Base-by-base conservation (phyloP, 2,888 invertebrate species). In the Acrobasis consociella region DNA sequence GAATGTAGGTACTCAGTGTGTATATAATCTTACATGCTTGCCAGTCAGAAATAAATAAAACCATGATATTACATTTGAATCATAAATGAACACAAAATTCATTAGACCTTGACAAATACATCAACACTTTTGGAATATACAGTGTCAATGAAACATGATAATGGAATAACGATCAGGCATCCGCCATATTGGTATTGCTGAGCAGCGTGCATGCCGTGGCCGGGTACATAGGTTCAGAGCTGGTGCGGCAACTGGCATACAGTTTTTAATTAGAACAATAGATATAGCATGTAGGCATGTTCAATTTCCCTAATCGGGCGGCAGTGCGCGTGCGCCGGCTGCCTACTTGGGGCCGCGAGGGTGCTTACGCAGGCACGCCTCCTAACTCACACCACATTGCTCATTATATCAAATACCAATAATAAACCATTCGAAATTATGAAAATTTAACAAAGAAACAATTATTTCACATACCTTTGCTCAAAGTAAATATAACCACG, bases 291-390 rank as follows among this genome's bases (percentile, higher is more conserved):
- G 70, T 76, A 77, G 76, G 72, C 76, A 78, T 74, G 76, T 77
- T 77, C 72, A 81, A 85, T 87, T 86, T 86, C 82, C 86, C 87
- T 85, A 85, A 87, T 85, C 81, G 81, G 78, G 75, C 71, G 70
- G 77, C 75, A 74, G 74, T 69, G 77, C 72, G 73, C 75, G 75
- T 74, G 79, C 78, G 82, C 74, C 74, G 78, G 73, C 78, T 78
- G 80, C 80, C 81, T 81, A 81, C 82, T 79, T 76, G 89, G 83
- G 90, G 91, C 90, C 90, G 82, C 85, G 67, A 81, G 89, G 91
- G 89, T 86, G 87, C 83, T 76, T 69, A 70, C 69, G 69, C 74
- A 71, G 84, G 81, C 89, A 87, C 89, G 89, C 89, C 87, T 86
- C 81, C 83, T 71, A 73, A 75, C 75, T 66, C 75, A 71, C 74